These are phyloP conservation scores for Mechanitis mazaeus DNA, from an alignment of 2,888 invertebrate genomes.

Conservation along the genomic window DNA sequence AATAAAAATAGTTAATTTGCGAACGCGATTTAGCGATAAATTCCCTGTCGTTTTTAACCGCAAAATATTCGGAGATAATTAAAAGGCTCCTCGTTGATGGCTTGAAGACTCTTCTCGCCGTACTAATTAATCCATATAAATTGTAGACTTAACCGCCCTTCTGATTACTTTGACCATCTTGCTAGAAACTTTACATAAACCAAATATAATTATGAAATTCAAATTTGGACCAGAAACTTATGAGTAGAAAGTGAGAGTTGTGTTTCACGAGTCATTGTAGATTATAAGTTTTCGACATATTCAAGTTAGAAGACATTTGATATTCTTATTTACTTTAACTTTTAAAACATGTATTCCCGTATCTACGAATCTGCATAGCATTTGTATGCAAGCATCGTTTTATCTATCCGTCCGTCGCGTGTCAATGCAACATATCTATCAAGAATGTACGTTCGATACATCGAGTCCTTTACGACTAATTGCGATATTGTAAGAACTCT, in stretches of 20 bases:
- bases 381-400: constrained; percentile 57
- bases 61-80: constrained; percentile 32
- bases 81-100: constrained; percentile 31
- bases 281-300: neutral
- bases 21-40: constrained; percentile 8
- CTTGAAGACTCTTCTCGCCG: constrained; percentile 25
- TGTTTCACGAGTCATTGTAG: too few relatives aligned
- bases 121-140: constrained; percentile 28
- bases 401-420: constrained; percentile 52
- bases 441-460: constrained; percentile 44
- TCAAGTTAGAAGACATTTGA: neutral
- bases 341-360: neutral
- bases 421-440: constrained; percentile 51
- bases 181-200: neutral
- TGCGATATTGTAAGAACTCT: constrained; percentile 15
- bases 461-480: constrained; percentile 31
- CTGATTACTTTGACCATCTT: constrained; percentile 20
- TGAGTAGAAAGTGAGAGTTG: too few relatives aligned
- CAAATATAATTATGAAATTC: neutral
- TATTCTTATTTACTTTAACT: neutral
- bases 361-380: constrained; percentile 15
- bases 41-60: constrained; percentile 10
- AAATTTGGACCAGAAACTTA: neutral
- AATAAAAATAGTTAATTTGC: constrained; percentile 19
- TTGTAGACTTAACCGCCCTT: constrained; percentile 22